Evolutionary conservation across 2,797 vertebrate genomes (phyloP), one percentile per base, ranked within the genome.

Genomic region (Craterocephalus amniculus): DNA sequence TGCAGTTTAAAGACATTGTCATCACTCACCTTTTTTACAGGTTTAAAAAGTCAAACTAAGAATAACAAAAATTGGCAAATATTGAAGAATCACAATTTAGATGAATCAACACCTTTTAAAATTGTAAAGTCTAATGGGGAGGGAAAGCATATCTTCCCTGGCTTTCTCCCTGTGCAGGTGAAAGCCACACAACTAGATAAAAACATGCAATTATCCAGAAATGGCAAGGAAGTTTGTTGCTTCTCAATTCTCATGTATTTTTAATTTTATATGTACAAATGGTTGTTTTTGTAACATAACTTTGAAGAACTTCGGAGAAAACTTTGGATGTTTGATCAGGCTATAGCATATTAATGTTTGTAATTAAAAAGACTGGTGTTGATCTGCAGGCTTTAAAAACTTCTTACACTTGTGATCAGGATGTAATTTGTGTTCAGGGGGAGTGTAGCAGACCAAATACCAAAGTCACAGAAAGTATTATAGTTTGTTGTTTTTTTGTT

Each of bases 241-340:
- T 13, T 59, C 27, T 70, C 29, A n/a, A 75, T 51, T 58, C n/a
- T 74, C 32, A 51, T 74, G 38, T 80, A 48, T 86, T 71, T 78
- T 62, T 80, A 61, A 91, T 91, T 85, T 86, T 87, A 80, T 84
- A 76, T 93, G 81, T 87, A 87, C 75, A 92, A 88, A 91, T 73
- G 38, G 36, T 58, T 76, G 73, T 88, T 89, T n/a, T 93, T 93
- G 85, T 93, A 91, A 90, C 81, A 79, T 63, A 87, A 80, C 56
- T 36, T 56, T 24, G 70, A 78, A 58, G 10, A 31, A n/a, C n/a
- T 24, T 51, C 40, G 29, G 55, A 58, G 67, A 79, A 72, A 14
- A 72, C 74, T 59, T 58, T 40, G 16, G 63, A 64, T 67, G 67
- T 81, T 64, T 58, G 43, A 83, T 72, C 49, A 51, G 51, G 1